Evolutionary conservation across 2,113 vertebrate species (phyloP).

Genomic region (Corvus hawaiiensis): DNA sequence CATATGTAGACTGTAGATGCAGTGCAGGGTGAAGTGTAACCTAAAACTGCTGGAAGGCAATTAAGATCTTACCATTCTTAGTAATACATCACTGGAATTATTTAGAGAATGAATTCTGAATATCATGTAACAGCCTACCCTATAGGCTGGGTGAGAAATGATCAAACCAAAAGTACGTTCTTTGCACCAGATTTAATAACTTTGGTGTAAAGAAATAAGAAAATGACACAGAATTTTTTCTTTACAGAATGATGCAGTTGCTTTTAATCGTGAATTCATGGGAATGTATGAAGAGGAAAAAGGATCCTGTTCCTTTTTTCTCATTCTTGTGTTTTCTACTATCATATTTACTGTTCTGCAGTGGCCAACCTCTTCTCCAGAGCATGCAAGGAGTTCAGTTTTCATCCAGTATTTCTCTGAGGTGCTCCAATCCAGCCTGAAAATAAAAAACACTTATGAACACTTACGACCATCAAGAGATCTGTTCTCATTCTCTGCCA

Average conservation of each 20-base stretch:
- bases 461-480: background rate
- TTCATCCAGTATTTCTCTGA: background rate
- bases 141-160: background rate
- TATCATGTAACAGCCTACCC: background rate
- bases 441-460: background rate
- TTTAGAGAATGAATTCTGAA: background rate
- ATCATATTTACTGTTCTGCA: background rate
- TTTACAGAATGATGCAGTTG: background rate
- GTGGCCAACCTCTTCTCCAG: background rate
- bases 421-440: background rate
- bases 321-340: background rate
- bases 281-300: background rate
- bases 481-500: background rate
- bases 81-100: background rate
- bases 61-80: constrained; percentile 60
- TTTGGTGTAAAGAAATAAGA: background rate
- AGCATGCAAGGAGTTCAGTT: background rate
- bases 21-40: constrained; percentile 31
- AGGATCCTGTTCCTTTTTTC: background rate
- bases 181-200: background rate
- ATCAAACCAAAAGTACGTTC: background rate
- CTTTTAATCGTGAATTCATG: background rate
- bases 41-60: constrained; percentile 50
- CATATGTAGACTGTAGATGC: constrained; percentile 64
- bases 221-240: background rate